Evolutionary conservation across 2,113 vertebrate genomes (phyloP), one percentile per base, ranked within the genome.

Genomic region (Odobenus rosmarus): DNA sequence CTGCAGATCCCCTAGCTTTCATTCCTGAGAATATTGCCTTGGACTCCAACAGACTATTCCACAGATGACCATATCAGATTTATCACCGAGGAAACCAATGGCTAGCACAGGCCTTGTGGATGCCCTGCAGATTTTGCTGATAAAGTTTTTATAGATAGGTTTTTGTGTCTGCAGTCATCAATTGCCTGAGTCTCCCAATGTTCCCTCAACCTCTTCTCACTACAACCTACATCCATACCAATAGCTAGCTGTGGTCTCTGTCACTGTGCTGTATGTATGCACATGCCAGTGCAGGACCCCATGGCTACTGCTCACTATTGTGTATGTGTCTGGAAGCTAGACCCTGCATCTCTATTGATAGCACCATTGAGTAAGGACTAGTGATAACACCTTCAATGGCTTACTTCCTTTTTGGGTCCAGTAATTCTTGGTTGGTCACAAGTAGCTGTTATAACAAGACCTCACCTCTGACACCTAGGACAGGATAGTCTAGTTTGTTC

Each of bases 51-150:
- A 57, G 6, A 31, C 3, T 31, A 10, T 7, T 21, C 26, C 5
- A 19, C 36, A 74, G 24, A 21, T 23, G 23, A 28, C 14, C 49
- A 31, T 24, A 36, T 23, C 42, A 42, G 26, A 16, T 42, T 39
- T 33, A 42, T 53, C 12, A 31, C 15, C 9, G 24, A 33, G 85
- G 24, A 57, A 42, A 72, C 49, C 31, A 26, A 16, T 21, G 21
- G 14, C 14, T 23, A 39, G 1, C 24, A 4, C 13, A 74, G n/a
- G 5, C 31, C 9, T 71, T 6, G 7, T 5, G 26, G 14, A 49
- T 3, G 10, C 1, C 26, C 5, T 4, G 16, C 4, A 55, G 1
- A 12, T 28, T 69, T 26, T 36, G 7, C 14, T 9, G 3, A 51
- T 28, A 19, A 53, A 24, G 14, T 18, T 87, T 87, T 28, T 26